Evolutionary conservation across 2,113 vertebrate genomes (phyloP).

Genomic region (Caloenas nicobarica): DNA sequence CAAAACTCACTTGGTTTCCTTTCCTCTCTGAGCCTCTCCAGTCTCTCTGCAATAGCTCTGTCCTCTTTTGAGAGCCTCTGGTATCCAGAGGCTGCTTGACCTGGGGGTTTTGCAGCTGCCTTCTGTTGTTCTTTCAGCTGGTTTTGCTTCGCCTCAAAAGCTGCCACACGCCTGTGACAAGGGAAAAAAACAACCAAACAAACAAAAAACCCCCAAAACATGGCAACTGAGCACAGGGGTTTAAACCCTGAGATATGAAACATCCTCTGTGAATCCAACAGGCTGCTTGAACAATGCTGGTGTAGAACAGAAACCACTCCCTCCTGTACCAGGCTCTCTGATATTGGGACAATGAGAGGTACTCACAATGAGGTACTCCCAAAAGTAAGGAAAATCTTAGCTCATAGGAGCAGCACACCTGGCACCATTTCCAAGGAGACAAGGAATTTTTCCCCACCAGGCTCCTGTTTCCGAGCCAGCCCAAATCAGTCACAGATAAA

Average conservation of each 20-base stretch:
- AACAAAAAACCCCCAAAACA: too few relatives aligned
- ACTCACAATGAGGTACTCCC: not conserved
- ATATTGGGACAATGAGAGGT: not conserved
- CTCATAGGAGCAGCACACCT: not conserved
- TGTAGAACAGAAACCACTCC: not conserved
- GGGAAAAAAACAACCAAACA: not conserved
- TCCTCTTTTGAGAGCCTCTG: conserved; percentile 84
- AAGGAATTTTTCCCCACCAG: not conserved
- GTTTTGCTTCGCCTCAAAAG: conserved; percentile 86
- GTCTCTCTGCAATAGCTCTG: conserved; percentile 86
- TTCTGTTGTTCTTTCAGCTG: conserved; percentile 58
- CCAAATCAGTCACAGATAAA: not conserved
- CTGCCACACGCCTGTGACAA: conserved; percentile 86
- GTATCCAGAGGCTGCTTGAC: conserved; percentile 48
- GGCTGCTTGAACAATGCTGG: not conserved
- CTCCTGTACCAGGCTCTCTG: not conserved
- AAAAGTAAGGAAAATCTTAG: not conserved
- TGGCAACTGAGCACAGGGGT: not conserved
- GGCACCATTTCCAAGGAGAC: not conserved
- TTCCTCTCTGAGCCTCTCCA: conserved; percentile 89
- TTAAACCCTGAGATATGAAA: not conserved
- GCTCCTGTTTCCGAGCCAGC: not conserved
- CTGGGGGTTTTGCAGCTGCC: conserved; percentile 18
- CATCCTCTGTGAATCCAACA: not conserved
- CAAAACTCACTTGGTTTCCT: conserved; percentile 84